Evolutionary conservation across 2,797 vertebrate genomes (phyloP).

Genomic region (Coregonus suidteri): DNA sequence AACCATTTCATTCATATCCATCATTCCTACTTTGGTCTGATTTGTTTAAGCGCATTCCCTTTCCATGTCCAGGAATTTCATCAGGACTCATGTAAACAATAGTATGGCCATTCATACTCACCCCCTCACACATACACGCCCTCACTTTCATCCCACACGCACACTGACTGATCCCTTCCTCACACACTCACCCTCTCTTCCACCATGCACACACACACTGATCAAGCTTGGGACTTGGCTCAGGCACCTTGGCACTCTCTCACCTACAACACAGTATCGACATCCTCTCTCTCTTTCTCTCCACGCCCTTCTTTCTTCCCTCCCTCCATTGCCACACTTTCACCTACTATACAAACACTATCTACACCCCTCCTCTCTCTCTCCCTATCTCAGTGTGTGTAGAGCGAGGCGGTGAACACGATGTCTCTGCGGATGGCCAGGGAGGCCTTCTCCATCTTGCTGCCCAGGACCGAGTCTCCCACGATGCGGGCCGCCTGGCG

Average conservation of each 20-base stretch:
- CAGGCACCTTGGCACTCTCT: conserved; percentile 16
- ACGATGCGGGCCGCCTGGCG: conserved; percentile 87
- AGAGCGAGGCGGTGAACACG: conserved; percentile 91
- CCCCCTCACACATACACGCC: neutral
- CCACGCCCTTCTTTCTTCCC: neutral
- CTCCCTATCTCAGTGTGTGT: conserved; percentile 81
- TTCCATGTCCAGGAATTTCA: conserved; percentile 17
- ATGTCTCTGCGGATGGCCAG: conserved; percentile 89
- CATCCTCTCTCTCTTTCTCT: neutral
- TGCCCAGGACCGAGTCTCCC: conserved; percentile 88
- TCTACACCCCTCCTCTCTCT: neutral
- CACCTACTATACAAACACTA: neutral
- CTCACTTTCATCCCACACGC: neutral
- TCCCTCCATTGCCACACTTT: neutral
- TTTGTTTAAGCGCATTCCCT: conserved; percentile 46
- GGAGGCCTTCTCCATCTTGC: conserved; percentile 91
- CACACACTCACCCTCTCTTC: neutral
- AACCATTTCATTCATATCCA: conserved; percentile 13
- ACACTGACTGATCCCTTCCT: neutral
- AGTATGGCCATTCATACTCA: neutral
- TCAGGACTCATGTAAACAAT: conserved; percentile 58
- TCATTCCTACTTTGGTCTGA: conserved; percentile 45
- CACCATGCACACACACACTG: conserved; percentile 21
- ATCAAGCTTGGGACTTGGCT: conserved; percentile 18
- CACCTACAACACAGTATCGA: neutral